Base-by-base conservation (phyloP, 1,140 invertebrate genomes). In the Dermatophagoides farinae region DNA sequence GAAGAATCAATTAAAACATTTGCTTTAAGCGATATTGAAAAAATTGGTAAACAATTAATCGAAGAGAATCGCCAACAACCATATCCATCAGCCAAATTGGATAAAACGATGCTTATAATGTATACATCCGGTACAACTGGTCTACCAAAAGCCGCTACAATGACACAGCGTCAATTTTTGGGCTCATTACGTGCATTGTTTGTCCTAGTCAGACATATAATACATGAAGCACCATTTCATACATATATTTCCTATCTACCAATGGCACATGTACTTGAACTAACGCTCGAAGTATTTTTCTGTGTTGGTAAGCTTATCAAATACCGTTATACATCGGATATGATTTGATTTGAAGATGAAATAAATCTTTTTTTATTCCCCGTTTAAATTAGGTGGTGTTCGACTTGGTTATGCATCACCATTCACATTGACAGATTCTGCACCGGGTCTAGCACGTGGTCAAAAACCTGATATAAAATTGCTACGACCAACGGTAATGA, bases 91-190 rank as follows among this genome's bases (percentile, higher is more conserved):
- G 57, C 60, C 2, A 37, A n/a, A 6, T 25, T 63, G 1, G 74
- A 81, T 9, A 88, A 93, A 67, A 82, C 80, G 14, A 88, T 88
- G 23, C 88, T 95, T 65, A 86, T 93, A 40, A 95, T 95, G 90
- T 95, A 93, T 75, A 95, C 90, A 0, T 88, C 85, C 64, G 90
- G 90, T 1, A 91, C 87, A 0, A 95, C 90, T 0, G 90, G 90
- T 39, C 80, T 83, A 57, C 88, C 88, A 0, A 91, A 92, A 73
- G 73, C 72, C 40, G 65, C 67, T n/a, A 46, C 65, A 40, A 46
- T 64, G 31, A 64, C 63, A 11, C 63, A 64, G 9, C 47, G 61
- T 8, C 57, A 62, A 25, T 62, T 60, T 55, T 10, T 46, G 9
- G 37, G n/a, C 6, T 62, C 57, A 20, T 4, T 61, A 22, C 52